phyloP scores from a whole-genome alignment of 2,888 invertebrate genomes.

The Drosophila borealis region DNA sequence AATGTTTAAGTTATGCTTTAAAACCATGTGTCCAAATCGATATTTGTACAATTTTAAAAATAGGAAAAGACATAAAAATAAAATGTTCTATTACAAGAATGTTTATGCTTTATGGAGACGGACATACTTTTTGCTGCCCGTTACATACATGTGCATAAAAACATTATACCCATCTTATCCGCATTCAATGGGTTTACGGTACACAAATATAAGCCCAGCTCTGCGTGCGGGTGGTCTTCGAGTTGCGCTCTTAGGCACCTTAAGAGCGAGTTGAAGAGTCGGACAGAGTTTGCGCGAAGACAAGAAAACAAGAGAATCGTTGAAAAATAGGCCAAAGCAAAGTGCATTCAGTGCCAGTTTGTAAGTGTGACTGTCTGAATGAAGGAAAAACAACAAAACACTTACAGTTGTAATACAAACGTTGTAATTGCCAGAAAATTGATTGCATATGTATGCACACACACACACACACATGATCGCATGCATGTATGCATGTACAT shows the following conservation, averaged over 20 bases:
- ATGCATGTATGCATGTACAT: background rate
- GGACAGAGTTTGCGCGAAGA: conserved; percentile 25
- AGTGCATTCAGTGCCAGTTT: conserved; percentile 35
- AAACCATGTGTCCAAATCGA: too few relatives aligned
- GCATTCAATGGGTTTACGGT: too few relatives aligned
- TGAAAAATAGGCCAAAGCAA: conserved; percentile 42
- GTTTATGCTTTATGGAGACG: too few relatives aligned
- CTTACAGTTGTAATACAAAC: conserved; percentile 41
- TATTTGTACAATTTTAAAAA: too few relatives aligned
- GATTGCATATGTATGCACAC: conserved; percentile 16
- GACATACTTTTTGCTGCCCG: too few relatives aligned
- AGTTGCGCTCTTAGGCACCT: conserved; percentile 5
- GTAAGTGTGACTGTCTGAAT: conserved; percentile 29
- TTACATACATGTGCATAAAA: too few relatives aligned
- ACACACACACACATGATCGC: too few relatives aligned
- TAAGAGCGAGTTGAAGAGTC: conserved; percentile 13
- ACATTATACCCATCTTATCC: too few relatives aligned
- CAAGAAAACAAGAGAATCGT: conserved; percentile 1
- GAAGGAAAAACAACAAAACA: conserved; percentile 22
- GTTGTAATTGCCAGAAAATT: conserved; percentile 43
- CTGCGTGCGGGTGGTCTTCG: conserved; percentile 44
- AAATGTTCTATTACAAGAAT: too few relatives aligned
- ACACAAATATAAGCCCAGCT: conserved; percentile 14
- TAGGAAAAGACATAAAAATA: too few relatives aligned
- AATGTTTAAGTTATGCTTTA: too few relatives aligned